Base-by-base conservation (phyloP, 1,140 invertebrate species). In the Cecropterus lyciades region DNA sequence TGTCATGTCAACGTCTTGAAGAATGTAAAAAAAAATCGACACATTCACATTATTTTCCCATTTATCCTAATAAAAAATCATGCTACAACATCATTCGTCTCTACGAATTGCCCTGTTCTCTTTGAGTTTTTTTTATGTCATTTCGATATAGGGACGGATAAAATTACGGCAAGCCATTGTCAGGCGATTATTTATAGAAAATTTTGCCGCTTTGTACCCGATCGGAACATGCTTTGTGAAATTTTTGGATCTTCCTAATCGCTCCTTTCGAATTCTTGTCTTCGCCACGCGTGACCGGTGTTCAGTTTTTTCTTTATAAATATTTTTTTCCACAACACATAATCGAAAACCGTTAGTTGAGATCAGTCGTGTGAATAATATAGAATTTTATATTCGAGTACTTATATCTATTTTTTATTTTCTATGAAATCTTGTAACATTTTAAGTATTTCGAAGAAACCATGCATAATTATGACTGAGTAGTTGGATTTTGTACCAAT, bases 171-270 rank as follows among this genome's bases (percentile, higher is more conserved):
- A 73, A 69, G 63, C 78, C 71, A 85, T 89, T 89, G 84, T 91
- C 69, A 83, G 78, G 75, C 81, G 87, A 87, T 89, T 89, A 91
- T 91, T 91, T 89, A 88, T 91, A 89, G 84, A 89, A 86, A 89
- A 89, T 89, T 89, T 83, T 82, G 84, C 73, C 70, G 71, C 85
- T 86, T 90, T 90, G 85, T 88, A 77, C 74, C 68, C 74, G 77
- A 79, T 82, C 79, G 77, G 78, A 82, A 75, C 75, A 77, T 77
- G 75, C 59, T 69, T 73, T 60, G 67, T 72, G 48, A 14, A 62
- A 37, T 62, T 33, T 55, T 62, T 33, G 57, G 15, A 62, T 49
- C 15, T n/a, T 16, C 17, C 15, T 37, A 62, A 16, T 72, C 75
- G 55, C 79, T 75, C 64, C 73, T 79, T 76, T 80, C 67, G 66